Base-by-base conservation (phyloP, 2,797 vertebrate species). In the Diceros bicornis region DNA sequence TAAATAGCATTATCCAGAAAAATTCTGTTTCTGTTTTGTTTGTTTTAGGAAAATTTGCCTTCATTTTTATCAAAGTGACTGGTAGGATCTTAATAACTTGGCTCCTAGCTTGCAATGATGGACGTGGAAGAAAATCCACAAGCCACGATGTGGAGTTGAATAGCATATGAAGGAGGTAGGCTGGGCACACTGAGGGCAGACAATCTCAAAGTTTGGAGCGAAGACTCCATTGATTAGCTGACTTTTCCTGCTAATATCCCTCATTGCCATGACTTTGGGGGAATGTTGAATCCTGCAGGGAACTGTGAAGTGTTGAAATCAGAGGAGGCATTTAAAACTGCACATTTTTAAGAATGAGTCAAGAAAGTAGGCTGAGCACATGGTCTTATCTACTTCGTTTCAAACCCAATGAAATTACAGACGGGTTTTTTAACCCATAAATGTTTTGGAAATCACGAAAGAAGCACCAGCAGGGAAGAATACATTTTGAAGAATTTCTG, bases 401-500 rank as follows among this genome's bases (percentile, higher is more conserved):
- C 21, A 92, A 92, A 68, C 41, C n/a, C 4, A 4, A 44, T 16
- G 23, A 97, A 87, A 69, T 81, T 77, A 66, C 5, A 89, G 8
- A 85, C 55, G 89, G 34, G 57, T 78, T 85, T 92, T 94, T 86
- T 21, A 88, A 82, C 34, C 68, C 7, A 23, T 47, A 85, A n/a
- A 16, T 57, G 66, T 81, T 92, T 95, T 61, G 41, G 25, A 89
- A 66, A 71, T 84, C 17, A 81, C 5, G 57, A 71, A 87, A 57
- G 62, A 83, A 82, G 44, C 14, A 66, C 55, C 1, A 69, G 12
- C 29, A 89, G 14, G 25, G 61, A 94, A 37, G 7, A 86, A 87
- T 14, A 86, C 1, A 88, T 93, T 91, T 47, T 64, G 34, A 52
- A 94, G 23, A 89, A 91, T 89, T 93, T 84, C 23, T 79, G 84